Conservation (phyloP, 1,140 invertebrate genomes). For the Callitettix versicolor region DNA sequence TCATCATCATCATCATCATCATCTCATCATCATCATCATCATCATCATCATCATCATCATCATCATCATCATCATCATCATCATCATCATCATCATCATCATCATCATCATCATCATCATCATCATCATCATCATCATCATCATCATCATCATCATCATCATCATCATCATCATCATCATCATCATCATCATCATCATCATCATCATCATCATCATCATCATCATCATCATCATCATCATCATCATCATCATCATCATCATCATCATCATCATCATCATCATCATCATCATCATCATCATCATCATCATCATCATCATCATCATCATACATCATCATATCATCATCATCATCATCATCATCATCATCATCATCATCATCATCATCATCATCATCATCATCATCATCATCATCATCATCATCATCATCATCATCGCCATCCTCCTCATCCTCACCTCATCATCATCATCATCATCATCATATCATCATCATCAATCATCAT, state of each 20-base stretch:
- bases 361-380: background rate
- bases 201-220: constrained; percentile 1
- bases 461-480: too few relatives aligned
- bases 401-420: background rate
- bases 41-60: background rate
- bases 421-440: background rate
- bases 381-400: background rate
- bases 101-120: background rate
- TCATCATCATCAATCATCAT: background rate
- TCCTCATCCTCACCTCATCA: too few relatives aligned
- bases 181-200: background rate
- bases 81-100: background rate
- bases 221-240: constrained; percentile 8
- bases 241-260: constrained; percentile 8
- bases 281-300: constrained; percentile 8
- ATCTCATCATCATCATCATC: too few relatives aligned
- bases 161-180: background rate
- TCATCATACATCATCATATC: background rate
- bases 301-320: constrained; percentile 5
- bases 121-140: background rate
- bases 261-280: constrained; percentile 8
- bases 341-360: background rate
- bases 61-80: background rate
- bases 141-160: background rate
- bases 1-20: too few relatives aligned